These are phyloP conservation scores for Champsocephalus esox DNA, from an alignment of 2,797 vertebrate genomes.

Conservation along the genomic window DNA sequence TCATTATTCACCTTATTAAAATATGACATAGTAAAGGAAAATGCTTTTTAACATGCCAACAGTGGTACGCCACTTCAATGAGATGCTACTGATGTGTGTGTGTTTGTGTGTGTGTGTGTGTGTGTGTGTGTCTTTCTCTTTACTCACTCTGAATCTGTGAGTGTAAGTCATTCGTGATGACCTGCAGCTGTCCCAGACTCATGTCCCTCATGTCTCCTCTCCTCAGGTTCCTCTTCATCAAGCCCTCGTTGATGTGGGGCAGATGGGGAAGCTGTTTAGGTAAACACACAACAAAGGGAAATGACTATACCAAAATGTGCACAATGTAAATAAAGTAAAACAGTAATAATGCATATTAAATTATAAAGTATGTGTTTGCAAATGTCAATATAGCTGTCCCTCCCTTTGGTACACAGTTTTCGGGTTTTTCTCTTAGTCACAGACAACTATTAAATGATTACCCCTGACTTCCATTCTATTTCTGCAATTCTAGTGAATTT, in stretches of 20 bases:
- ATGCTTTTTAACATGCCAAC: background rate
- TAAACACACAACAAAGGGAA: constrained; percentile 16
- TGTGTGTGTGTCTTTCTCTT: background rate
- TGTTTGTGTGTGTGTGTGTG: too few relatives aligned
- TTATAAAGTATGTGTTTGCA: background rate
- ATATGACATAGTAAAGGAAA: background rate
- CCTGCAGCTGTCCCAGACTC: constrained; percentile 95
- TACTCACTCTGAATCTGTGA: constrained; percentile 97
- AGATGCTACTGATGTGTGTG: background rate
- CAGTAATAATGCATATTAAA: background rate
- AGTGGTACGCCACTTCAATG: background rate
- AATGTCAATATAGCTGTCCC: background rate
- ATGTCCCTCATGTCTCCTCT: constrained; percentile 93
- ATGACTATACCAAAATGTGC: background rate
- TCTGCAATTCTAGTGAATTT: constrained; percentile 22
- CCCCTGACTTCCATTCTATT: constrained; percentile 33
- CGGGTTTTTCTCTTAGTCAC: constrained; percentile 47
- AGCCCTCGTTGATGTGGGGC: constrained; percentile 95
- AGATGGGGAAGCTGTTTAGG: constrained; percentile 90
- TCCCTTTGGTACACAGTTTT: constrained; percentile 12
- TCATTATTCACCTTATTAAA: background rate
- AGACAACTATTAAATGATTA: constrained; percentile 10
- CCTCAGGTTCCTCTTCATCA: constrained; percentile 96
- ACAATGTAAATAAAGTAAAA: constrained; percentile 5
- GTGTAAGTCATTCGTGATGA: constrained; percentile 97